Conservation (phyloP, 2,888 invertebrate species). For the Coenonympha glycerion region DNA sequence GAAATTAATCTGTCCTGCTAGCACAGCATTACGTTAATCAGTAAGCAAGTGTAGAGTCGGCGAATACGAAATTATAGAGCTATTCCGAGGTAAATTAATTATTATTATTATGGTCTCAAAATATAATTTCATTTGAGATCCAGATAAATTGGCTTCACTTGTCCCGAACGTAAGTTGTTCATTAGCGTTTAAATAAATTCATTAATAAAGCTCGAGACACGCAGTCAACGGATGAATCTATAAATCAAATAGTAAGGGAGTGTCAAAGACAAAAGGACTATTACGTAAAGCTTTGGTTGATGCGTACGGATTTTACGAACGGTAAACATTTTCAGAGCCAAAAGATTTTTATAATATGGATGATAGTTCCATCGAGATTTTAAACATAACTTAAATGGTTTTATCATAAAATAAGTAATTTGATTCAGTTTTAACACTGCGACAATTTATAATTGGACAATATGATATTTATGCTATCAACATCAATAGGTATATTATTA, state of each 20-base stretch:
- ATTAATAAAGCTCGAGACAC: conserved; percentile 72
- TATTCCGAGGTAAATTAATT: conserved; percentile 19
- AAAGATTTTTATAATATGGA: background rate
- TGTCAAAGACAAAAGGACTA: conserved; percentile 71
- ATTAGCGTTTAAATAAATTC: conserved; percentile 76
- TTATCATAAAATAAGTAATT: too few species aligned
- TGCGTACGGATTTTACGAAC: conserved; percentile 7
- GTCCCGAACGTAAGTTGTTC: conserved; percentile 70
- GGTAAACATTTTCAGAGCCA: background rate
- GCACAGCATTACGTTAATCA: too few species aligned
- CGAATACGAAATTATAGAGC: conserved; percentile 5
- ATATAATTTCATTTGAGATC: conserved; percentile 54
- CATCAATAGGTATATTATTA: too few species aligned
- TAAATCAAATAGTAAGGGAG: conserved; percentile 75
- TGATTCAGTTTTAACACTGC: too few species aligned
- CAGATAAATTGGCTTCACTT: conserved; percentile 71
- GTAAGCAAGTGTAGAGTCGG: background rate
- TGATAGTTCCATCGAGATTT: too few species aligned
- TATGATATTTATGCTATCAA: too few species aligned
- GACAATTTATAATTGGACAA: too few species aligned
- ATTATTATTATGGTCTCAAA: conserved; percentile 54
- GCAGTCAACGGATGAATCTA: conserved; percentile 69
- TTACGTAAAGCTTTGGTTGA: conserved; percentile 37
- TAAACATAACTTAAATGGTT: too few species aligned
- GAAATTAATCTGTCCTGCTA: too few species aligned